phyloP scores from a whole-genome alignment of 2,797 vertebrate species.

The Yasuhikotakia modesta region DNA sequence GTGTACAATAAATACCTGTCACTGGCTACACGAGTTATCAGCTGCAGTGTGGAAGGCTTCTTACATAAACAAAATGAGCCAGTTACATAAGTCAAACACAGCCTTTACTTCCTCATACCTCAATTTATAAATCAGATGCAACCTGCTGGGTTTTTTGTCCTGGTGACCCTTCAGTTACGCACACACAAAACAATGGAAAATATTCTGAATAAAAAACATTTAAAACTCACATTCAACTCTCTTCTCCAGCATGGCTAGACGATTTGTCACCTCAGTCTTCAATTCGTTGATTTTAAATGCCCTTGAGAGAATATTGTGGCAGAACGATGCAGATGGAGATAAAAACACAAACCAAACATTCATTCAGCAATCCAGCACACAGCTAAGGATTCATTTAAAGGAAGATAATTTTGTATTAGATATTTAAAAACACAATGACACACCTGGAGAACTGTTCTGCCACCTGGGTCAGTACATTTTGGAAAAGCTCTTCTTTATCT shows the following conservation, averaged over 20 bases:
- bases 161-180: not conserved
- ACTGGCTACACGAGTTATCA: conserved; percentile 32
- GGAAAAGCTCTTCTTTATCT: conserved; percentile 93
- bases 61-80: conserved; percentile 1
- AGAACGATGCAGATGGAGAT: conserved; percentile 7
- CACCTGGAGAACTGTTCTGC: conserved; percentile 92
- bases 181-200: not conserved
- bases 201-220: not conserved
- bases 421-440: not conserved
- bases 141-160: not conserved
- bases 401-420: conserved; percentile 5
- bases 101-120: conserved; percentile 47
- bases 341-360: conserved; percentile 18
- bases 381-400: conserved; percentile 8
- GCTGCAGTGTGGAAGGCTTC: conserved; percentile 1
- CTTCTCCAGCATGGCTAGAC: conserved; percentile 90
- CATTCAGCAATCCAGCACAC: conserved; percentile 1
- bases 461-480: conserved; percentile 87
- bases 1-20: conserved; percentile 33
- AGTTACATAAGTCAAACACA: conserved; percentile 50
- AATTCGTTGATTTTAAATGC: conserved; percentile 92
- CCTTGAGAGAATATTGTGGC: conserved; percentile 66
- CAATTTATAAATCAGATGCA: not conserved
- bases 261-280: conserved; percentile 88
- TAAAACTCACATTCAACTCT: conserved; percentile 87